phyloP scores from a whole-genome alignment of 2,113 vertebrate species.

The Eclectus roratus region DNA sequence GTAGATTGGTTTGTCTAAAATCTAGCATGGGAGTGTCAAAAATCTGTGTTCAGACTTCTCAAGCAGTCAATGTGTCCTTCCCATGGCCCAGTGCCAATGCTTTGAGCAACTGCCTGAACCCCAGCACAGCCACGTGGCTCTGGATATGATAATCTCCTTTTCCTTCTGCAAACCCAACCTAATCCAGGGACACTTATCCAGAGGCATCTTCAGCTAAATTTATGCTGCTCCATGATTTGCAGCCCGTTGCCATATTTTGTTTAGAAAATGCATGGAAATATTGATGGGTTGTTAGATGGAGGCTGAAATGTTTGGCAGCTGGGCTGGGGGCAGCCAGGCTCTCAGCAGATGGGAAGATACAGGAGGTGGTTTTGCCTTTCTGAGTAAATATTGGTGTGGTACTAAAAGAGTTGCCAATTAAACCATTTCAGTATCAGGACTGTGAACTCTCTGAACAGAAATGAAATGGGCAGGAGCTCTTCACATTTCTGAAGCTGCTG shows the following conservation, averaged over 20 bases:
- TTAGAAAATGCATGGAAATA: background rate
- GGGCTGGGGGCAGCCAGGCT: background rate
- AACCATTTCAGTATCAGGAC: background rate
- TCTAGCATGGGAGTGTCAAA: background rate
- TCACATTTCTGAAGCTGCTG: background rate
- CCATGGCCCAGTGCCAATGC: background rate
- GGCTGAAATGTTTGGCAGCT: background rate
- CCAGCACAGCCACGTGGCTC: accelerated
- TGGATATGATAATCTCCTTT: background rate
- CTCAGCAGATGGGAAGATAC: background rate
- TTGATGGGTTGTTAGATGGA: background rate
- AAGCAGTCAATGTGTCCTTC: background rate
- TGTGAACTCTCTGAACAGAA: background rate
- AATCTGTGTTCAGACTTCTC: background rate
- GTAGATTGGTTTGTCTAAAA: background rate
- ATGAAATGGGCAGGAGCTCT: background rate
- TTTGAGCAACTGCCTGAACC: background rate
- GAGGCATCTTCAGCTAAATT: background rate
- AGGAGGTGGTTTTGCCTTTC: conserved; percentile 13
- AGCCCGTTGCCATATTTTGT: background rate
- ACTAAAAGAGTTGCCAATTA: background rate
- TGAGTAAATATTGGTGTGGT: background rate
- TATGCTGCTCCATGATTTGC: background rate
- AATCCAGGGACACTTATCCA: background rate
- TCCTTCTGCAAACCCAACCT: background rate